These are phyloP conservation scores for Chaetodon trifascialis DNA, from an alignment of 2,113 vertebrate species.

Conservation along the genomic window DNA sequence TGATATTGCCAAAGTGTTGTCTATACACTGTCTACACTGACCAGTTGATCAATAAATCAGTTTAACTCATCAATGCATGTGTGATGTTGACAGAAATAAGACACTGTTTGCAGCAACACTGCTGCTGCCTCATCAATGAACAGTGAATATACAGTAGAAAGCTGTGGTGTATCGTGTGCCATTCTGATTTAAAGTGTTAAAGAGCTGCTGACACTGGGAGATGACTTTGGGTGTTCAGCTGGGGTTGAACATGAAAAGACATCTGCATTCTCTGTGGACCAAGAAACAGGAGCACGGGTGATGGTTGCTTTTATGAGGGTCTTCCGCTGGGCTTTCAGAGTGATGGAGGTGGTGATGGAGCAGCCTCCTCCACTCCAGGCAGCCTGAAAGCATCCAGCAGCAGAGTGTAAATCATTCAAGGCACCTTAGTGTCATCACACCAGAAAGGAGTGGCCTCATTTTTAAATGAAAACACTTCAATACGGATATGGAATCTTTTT, in stretches of 20 bases:
- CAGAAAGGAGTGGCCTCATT: constrained; percentile 48
- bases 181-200: neutral
- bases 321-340: constrained; percentile 87
- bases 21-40: neutral
- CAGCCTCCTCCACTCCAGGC: constrained; percentile 83
- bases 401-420: constrained; percentile 84
- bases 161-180: neutral
- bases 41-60: neutral
- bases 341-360: constrained; percentile 85
- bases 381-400: constrained; percentile 87
- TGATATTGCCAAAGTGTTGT: neutral
- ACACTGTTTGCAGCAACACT: neutral
- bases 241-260: constrained; percentile 43
- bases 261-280: constrained; percentile 36
- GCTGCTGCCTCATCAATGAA: neutral
- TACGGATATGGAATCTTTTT: constrained; percentile 34
- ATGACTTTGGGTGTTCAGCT: constrained; percentile 8
- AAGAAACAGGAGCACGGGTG: constrained; percentile 4
- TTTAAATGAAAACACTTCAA: constrained; percentile 65
- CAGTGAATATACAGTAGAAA: neutral
- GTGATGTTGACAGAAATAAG: neutral
- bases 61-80: neutral
- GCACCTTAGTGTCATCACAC: constrained; percentile 32
- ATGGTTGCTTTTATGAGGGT: constrained; percentile 79
- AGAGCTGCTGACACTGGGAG: neutral